A percentile compares a stretch with the other conserved stretches of the same genome.
Evolutionary conservation across 2,797 vertebrate species (phyloP).

Genomic region (Ambastaia sidthimunki): DNA sequence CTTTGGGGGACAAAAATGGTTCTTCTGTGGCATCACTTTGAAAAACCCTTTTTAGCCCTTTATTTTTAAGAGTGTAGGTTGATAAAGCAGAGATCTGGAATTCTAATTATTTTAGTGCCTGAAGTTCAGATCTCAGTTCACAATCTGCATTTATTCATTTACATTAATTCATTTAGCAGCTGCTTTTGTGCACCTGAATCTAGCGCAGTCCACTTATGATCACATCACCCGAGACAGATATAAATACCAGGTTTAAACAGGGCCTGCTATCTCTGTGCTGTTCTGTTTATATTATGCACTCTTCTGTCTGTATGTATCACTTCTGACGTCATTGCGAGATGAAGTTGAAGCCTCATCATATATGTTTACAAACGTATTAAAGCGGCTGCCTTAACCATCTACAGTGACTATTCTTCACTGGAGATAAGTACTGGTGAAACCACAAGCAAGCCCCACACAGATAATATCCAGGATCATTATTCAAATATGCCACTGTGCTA

Average conservation of each 20-base stretch:
- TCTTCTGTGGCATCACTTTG: too few species aligned
- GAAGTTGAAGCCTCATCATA: not conserved
- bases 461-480: constrained; percentile 36
- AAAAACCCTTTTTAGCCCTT: too few species aligned
- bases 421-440: not conserved
- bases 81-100: not conserved
- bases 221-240: not conserved
- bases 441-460: not conserved
- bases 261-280: not conserved
- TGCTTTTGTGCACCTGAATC: not conserved
- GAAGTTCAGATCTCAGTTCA: not conserved
- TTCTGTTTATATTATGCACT: constrained; percentile 4
- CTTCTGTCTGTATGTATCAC: not conserved
- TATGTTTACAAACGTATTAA: not conserved
- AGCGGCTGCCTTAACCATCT: not conserved
- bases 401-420: not conserved
- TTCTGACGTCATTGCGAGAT: not conserved
- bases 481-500: constrained; percentile 22
- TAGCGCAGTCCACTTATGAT: not conserved
- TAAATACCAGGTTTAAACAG: not conserved
- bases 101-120: not conserved
- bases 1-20: too few species aligned
- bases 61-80: not conserved
- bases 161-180: not conserved
- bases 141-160: not conserved